Evolutionary conservation across 2,797 vertebrate species (phyloP), one percentile per base, ranked within the genome.

Genomic region (Sphenodon punctatus): DNA sequence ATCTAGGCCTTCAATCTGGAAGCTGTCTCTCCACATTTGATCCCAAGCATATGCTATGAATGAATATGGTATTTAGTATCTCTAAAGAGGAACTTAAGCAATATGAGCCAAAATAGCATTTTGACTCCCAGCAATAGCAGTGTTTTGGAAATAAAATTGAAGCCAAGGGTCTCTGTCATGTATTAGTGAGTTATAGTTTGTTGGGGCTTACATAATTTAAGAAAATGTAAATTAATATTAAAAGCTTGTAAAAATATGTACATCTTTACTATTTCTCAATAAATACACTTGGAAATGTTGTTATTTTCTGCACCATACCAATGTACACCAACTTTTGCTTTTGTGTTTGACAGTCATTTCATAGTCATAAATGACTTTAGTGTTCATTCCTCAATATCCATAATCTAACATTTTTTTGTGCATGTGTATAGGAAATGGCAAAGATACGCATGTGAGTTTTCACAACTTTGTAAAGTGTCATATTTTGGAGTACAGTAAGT

Each of bases 221-320:
- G 86, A 95, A 88, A 96, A 91, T 96, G 95, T 96, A 96, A 96
- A 95, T 96, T 96, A 96, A 96, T 95, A 95, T 90, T 87, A 84
- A 96, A 92, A 93, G 94, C 95, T 95, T 96, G 95, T 96, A 95
- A 95, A 96, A 95, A 94, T 93, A 94, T 96, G 96, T 96, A 96
- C 93, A 95, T 96, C 95, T 94, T 96, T 95, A 92, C 95, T 94
- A 88, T 94, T 95, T 96, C 95, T 95, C 96, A 96, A 96, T 96
- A 96, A 96, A 96, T 93, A 94, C 92, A 94, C 88, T 92, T 94
- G 94, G 91, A 95, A 95, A 93, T 94, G 91, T 84, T 88, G 81
- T 92, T 80, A 87, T 94, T 95, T 95, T 94, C 92, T 94, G 92
- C 91, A 92, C 80, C 84, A 53, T 90, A 75, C 58, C 16, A 36